Evolutionary conservation across 2,888 invertebrate species (phyloP), one percentile per base, ranked within the genome.

Genomic region (Lycocerus yunnanus): DNA sequence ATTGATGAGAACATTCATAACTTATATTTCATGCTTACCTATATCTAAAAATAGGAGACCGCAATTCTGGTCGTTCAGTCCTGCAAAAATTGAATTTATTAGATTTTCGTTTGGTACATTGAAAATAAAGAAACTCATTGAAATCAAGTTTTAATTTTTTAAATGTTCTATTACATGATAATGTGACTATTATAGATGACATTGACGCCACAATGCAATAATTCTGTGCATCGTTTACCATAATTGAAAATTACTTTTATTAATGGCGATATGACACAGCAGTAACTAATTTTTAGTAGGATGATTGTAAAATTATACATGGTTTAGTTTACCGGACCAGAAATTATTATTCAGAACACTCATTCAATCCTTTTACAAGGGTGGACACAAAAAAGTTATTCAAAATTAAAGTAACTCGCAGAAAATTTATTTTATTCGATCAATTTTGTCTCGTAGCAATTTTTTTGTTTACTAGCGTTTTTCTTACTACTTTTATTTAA

Each of bases 171-270:
- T 43, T 43, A 43, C 43, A n/a, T 43, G 43, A 43, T 43, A n/a
- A n/a, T 13, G n/a, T 43, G n/a, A n/a, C 43, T 43, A 43, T n/a
- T 43, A 43, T 15, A 10, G 43, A 18, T 18, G 69, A 15, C 63
- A 69, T 69, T 69, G 69, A 63, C 63, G 18, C 61, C 43, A 43
- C 43, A 43, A n/a, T 43, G 6, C 43, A 43, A 43, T 43, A 43
- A 43, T 43, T 43, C 43, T 43, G 43, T 13, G n/a, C 43, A 43
- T 43, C 43, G 43, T 43, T 43, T 43, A 60, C 63, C 43, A 61
- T 24, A 69, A 69, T 69, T 69, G 69, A 43, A 69, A 69, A 69
- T 69, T 63, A 59, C 21, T 43, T 69, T 69, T 69, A 69, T 63
- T 43, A 43, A 43, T 43, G 43, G n/a, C n/a, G 43, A 43, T 43